phyloP scores from a whole-genome alignment of 1,140 invertebrate species.

The Atta colombica region DNA sequence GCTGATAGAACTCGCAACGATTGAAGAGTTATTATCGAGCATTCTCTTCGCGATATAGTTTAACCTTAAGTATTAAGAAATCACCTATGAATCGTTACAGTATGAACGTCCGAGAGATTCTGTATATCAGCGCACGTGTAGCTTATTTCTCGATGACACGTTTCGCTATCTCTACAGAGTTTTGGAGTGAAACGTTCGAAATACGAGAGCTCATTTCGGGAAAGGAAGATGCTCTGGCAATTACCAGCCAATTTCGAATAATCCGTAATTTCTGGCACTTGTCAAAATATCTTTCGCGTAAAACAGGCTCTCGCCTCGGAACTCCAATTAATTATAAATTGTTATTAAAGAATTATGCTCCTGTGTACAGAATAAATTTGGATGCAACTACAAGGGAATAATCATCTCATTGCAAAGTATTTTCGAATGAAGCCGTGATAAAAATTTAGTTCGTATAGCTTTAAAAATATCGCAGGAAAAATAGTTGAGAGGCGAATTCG shows the following conservation, averaged over 20 bases:
- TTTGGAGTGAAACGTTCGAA: conserved; percentile 14
- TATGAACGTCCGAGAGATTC: conserved; percentile 30
- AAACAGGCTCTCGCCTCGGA: background rate
- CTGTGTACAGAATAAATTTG: background rate
- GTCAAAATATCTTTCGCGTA: background rate
- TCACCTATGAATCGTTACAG: conserved; percentile 52
- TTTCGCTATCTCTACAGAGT: conserved; percentile 16
- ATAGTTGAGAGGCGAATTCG: background rate
- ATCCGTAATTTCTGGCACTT: background rate
- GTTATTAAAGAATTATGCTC: conserved; percentile 15
- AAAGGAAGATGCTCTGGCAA: background rate
- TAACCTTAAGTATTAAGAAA: conserved; percentile 49
- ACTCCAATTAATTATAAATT: background rate
- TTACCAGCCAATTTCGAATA: background rate
- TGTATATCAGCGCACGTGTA: conserved; percentile 25
- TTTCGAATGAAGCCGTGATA: background rate
- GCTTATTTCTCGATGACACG: background rate
- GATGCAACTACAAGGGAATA: background rate
- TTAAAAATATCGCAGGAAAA: background rate
- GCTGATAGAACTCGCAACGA: conserved; percentile 56
- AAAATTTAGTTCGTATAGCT: conserved; percentile 1
- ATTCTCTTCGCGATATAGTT: conserved; percentile 47
- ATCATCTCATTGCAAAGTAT: background rate
- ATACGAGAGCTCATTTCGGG: background rate
- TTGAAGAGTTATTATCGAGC: conserved; percentile 59